Conservation (phyloP, 2,888 invertebrate species). For the Automeris io region DNA sequence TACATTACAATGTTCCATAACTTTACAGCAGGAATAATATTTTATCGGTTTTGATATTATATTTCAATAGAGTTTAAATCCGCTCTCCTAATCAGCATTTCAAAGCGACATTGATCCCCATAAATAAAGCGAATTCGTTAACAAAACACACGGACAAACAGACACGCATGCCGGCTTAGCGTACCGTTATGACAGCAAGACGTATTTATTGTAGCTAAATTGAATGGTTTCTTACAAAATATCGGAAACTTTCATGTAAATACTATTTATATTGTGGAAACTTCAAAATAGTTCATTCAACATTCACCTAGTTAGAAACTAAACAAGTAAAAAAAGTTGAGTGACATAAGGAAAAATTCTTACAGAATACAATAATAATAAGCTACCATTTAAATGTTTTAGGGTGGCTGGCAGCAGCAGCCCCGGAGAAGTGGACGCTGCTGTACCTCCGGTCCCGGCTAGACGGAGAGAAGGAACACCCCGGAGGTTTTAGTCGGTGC, state of each 20-base stretch:
- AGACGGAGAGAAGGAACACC: no score
- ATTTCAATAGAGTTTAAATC: slow-evolving; percentile 22
- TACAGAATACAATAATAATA: no score
- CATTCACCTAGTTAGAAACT: no score
- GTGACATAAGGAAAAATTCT: no score
- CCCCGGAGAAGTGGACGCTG: no score
- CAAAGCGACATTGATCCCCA: slow-evolving; percentile 42
- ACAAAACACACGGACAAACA: slow-evolving; percentile 34
- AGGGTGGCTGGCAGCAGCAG: no score
- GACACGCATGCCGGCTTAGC: slow-evolving; percentile 26
- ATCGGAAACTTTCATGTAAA: not conserved
- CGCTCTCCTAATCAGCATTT: slow-evolving; percentile 33
- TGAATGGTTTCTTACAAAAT: not conserved
- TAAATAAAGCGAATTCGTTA: slow-evolving; percentile 53
- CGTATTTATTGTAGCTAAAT: slow-evolving; percentile 26
- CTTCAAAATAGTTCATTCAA: no score
- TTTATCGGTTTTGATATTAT: slow-evolving; percentile 24
- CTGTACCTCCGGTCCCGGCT: no score
- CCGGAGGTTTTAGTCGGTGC: no score
- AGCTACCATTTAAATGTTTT: no score
- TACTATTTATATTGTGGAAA: not conserved
- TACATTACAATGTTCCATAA: no score
- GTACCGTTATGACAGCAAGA: slow-evolving; percentile 33
- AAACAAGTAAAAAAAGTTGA: no score
- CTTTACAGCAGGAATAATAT: slow-evolving; percentile 14